These are phyloP conservation scores for Aotus griseimembra DNA, from an alignment of 2,797 vertebrate genomes.

Conservation along the genomic window DNA sequence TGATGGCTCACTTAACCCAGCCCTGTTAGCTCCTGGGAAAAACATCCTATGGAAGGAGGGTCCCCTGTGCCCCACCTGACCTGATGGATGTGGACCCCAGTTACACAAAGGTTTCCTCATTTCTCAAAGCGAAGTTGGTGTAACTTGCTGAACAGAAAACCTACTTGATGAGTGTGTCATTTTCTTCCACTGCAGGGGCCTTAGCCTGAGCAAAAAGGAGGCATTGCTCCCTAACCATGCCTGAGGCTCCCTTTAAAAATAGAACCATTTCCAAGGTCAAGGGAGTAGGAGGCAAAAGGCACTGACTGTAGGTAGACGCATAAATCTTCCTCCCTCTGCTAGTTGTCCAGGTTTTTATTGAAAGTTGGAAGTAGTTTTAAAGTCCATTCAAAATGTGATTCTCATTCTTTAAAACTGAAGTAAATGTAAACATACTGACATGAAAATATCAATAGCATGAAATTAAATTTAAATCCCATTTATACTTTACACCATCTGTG, in stretches of 20 bases:
- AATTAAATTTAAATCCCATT: neutral
- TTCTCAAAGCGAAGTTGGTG: constrained; percentile 13
- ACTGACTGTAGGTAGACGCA: neutral
- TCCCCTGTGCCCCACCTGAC: neutral
- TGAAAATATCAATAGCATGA: constrained; percentile 6
- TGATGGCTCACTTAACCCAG: constrained; percentile 61
- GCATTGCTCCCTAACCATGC: neutral
- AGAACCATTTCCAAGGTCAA: neutral
- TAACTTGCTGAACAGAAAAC: constrained; percentile 7
- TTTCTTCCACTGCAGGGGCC: neutral
- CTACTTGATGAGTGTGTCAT: constrained; percentile 13
- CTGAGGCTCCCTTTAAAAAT: neutral
- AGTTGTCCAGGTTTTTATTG: neutral
- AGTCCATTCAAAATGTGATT: neutral
- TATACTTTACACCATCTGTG: neutral
- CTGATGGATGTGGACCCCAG: neutral
- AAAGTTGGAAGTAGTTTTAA: neutral
- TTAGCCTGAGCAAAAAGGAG: neutral
- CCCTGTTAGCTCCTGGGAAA: neutral
- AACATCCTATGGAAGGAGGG: neutral
- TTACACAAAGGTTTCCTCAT: neutral
- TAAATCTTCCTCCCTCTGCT: neutral
- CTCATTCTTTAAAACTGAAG: neutral
- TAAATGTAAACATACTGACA: neutral
- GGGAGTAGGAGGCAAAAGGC: neutral